A percentile compares a stretch with the other conserved stretches of the same genome.
Evolutionary conservation across 2,113 vertebrate genomes (phyloP).

Genomic region (Cinclus cinclus): DNA sequence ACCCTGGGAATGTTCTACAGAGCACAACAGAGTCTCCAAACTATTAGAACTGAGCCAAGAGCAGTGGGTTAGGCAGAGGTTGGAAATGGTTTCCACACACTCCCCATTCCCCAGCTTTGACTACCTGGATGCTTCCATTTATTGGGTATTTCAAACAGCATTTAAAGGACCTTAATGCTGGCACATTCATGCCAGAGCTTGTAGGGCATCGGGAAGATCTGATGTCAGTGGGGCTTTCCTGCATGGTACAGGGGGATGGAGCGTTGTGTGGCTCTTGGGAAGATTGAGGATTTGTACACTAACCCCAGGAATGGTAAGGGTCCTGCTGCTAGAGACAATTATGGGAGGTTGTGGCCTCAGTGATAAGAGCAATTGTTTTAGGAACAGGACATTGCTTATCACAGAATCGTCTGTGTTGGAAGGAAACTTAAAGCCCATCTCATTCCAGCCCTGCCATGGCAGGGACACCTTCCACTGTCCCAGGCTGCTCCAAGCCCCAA

Average conservation of each 20-base stretch:
- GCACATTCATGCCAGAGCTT: background rate
- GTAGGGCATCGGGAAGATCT: background rate
- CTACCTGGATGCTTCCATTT: background rate
- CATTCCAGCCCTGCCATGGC: background rate
- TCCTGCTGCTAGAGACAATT: background rate
- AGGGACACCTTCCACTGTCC: background rate
- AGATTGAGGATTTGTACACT: background rate
- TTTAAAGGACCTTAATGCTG: background rate
- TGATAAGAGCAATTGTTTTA: background rate
- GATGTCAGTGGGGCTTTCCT: background rate
- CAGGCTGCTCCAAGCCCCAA: background rate
- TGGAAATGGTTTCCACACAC: background rate
- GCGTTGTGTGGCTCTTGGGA: background rate
- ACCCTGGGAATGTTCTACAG: background rate
- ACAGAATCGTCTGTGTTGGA: background rate
- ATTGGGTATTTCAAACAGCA: background rate
- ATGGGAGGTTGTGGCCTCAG: background rate
- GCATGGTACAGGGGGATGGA: background rate
- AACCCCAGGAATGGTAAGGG: background rate
- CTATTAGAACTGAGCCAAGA: background rate
- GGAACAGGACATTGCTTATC: background rate
- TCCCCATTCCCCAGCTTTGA: background rate
- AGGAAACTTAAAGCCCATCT: background rate
- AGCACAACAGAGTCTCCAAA: background rate
- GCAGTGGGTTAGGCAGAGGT: background rate